Conservation (phyloP, 2,113 vertebrate genomes). For the Entomyzon cyanotis region DNA sequence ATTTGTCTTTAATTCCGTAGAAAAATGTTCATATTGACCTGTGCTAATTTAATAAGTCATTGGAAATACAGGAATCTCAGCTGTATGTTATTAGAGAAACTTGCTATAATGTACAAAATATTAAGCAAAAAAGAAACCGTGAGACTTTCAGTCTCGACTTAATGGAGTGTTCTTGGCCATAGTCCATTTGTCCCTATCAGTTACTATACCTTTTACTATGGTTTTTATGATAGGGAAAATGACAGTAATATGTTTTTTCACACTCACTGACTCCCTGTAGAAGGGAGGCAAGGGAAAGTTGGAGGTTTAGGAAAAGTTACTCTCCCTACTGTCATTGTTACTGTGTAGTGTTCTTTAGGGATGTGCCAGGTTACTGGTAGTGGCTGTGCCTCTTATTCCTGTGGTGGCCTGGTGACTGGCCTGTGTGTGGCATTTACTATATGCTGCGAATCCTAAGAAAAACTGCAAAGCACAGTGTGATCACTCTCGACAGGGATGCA, state of each 20-base stretch:
- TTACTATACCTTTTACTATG: not conserved
- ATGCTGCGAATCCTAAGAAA: not conserved
- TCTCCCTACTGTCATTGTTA: not conserved
- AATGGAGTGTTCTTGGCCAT: not conserved
- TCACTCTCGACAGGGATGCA: not conserved
- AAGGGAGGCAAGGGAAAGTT: not conserved
- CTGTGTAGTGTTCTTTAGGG: not conserved
- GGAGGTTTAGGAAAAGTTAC: not conserved
- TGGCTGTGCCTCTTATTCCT: not conserved
- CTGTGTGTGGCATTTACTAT: not conserved
- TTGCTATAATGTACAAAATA: not conserved
- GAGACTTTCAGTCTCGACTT: not conserved
- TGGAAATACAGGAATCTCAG: not conserved
- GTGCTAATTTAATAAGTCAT: not conserved
- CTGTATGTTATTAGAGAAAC: not conserved
- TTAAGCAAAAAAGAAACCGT: not conserved
- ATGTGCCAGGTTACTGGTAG: not conserved
- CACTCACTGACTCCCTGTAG: fast-evolving
- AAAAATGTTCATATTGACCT: not conserved
- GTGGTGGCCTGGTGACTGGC: not conserved
- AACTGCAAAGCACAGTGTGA: not conserved
- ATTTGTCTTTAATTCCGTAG: not conserved
- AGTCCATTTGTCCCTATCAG: not conserved
- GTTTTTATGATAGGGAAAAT: not conserved
- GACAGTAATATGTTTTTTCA: not conserved